These are phyloP conservation scores for Nycticryphes semicollaris DNA, from an alignment of 2,113 vertebrate genomes.

Conservation along the genomic window DNA sequence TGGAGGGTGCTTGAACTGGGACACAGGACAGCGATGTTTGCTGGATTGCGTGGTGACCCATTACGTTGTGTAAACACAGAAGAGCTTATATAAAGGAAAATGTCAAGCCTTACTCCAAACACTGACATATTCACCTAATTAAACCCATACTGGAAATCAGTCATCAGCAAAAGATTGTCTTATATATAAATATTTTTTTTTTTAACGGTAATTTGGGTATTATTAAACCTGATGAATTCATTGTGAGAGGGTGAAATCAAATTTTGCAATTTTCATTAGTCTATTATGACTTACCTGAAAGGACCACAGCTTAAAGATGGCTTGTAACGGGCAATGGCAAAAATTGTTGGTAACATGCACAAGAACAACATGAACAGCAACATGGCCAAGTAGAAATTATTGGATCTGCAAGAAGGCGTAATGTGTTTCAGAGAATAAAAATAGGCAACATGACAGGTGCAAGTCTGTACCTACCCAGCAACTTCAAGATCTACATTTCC, in stretches of 20 bases:
- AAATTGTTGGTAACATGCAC: conserved; percentile 96
- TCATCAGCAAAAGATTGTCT: neutral
- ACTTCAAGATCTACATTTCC: neutral
- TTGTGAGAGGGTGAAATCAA: neutral
- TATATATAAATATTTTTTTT: neutral
- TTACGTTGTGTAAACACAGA: neutral
- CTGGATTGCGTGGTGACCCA: neutral
- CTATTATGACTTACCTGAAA: conserved; percentile 83
- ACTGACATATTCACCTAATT: neutral
- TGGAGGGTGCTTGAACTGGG: neutral
- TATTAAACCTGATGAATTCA: neutral
- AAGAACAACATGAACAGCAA: conserved; percentile 96
- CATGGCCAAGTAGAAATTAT: conserved; percentile 98
- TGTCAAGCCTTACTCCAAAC: neutral
- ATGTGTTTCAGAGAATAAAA: conserved; percentile 9
- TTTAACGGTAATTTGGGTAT: neutral
- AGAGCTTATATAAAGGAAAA: neutral
- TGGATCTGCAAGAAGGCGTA: conserved; percentile 81
- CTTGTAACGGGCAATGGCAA: conserved; percentile 91
- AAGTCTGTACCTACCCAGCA: neutral
- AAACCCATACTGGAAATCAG: neutral
- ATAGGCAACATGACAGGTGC: neutral
- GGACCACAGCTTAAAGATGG: conserved; percentile 92
- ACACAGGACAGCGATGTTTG: neutral
- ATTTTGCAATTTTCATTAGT: neutral